Evolutionary conservation across 2,888 invertebrate species (phyloP), one percentile per base, ranked within the genome.

Genomic region (Pollenia amentaria): DNA sequence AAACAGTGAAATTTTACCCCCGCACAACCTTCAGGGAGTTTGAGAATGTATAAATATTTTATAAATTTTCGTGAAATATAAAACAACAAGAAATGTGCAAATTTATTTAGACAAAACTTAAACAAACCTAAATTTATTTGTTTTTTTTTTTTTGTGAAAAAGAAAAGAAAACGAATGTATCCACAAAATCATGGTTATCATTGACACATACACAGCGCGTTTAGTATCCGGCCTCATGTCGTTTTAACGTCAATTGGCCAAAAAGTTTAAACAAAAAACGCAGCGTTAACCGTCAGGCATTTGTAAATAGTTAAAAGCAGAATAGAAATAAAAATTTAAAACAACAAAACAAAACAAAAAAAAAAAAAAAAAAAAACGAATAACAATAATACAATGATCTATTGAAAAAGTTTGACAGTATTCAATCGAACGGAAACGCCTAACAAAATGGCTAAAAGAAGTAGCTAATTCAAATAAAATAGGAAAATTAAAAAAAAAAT

Each of bases 401-500:
- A 90, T 90, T 90, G 90, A 89, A 89, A 89, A 90, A 89, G 88
- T 90, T 90, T 90, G 90, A 90, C 90, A 90, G 90, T 88, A 89
- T 89, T 91, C 91, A 92, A 90, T 92, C 92, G 90, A 88, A 92
- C 91, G 92, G 91, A 92, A 92, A 92, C 89, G 90, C 89, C 90
- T 80, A 81, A 85, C 77, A 75, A 86, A 84, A 84, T 60, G 14
- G 18, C 10, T 72, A 65, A 70, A 76, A 53, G 42, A 42, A 79
- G 46, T 62, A 78, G 46, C 65, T 76, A 82, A 77, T 76, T 75
- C 40, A 84, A 76, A 81, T 18, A 90, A 89, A 90, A 90, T 88
- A 88, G 73, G 73, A 77, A 62, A 57, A 65, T 62, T 69, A 87
- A 87, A 73, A 81, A 88, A 62, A 87, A 76, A 81, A 62, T 57